Evolutionary conservation across 1,140 invertebrate genomes (phyloP), one percentile per base, ranked within the genome.

Genomic region (Reticulitermes speratus): DNA sequence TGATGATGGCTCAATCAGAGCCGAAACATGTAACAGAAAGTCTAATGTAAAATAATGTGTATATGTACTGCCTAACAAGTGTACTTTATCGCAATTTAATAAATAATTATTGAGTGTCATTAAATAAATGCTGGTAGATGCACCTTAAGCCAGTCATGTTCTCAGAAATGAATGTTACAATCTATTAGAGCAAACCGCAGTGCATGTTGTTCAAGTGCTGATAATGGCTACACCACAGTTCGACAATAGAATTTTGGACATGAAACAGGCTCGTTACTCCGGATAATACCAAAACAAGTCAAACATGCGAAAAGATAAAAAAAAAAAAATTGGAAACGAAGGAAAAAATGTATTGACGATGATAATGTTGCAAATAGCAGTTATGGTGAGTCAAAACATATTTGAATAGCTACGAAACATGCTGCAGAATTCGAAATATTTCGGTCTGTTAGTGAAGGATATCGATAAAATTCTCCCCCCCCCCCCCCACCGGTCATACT

Each of bases 171-270:
- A n/a, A 75, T 75, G 65, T 75, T 75, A 75, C n/a, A 75, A 75
- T 30, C 65, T 75, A 75, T 75, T 75, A 75, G 25, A 30, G 25
- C 25, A 75, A 75, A 75, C 65, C 65, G 65, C 65, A 30, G n/a
- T 75, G 65, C 65, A 75, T 75, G 65, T 75, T 75, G 65, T 75
- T 75, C 65, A 75, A 75, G 65, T 75, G 65, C 65, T 75, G 65
- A 75, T 75, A 75, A 75, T 75, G n/a, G 65, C 7, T 30, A 75
- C n/a, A 75, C 65, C 65, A 19, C n/a, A 25, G 65, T 75, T 75
- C 3, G 65, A 75, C 65, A 75, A 75, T 30, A 75, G 65, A 75
- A 75, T 75, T 75, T 75, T 75, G 65, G 65, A 75, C 65, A 75
- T 75, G 65, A 75, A 75, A 75, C 65, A 75, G 6, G 25, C 65